Evolutionary conservation across 2,113 vertebrate species (phyloP).

Genomic region (Odontesthes bonariensis): DNA sequence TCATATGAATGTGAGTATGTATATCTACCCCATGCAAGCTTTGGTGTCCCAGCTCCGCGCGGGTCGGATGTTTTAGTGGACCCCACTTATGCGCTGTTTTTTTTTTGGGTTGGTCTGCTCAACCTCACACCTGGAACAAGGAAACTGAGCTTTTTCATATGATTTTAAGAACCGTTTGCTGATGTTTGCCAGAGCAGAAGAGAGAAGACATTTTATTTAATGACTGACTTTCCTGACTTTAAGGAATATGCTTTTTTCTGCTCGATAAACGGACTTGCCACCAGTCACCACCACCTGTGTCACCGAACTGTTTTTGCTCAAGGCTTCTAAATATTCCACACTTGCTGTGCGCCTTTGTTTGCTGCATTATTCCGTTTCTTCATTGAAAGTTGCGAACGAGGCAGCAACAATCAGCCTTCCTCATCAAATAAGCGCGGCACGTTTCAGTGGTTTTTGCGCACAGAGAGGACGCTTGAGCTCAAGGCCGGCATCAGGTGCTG

Average conservation of each 20-base stretch:
- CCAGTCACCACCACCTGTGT: constrained; percentile 16
- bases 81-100: background rate
- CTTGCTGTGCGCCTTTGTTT: background rate
- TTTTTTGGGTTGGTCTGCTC: constrained; percentile 3
- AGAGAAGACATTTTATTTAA: background rate
- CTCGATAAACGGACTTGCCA: constrained; percentile 27
- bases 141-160: constrained; percentile 32
- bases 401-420: constrained; percentile 20
- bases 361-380: background rate
- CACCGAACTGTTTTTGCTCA: background rate
- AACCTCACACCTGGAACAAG: constrained; percentile 52
- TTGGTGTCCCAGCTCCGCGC: background rate
- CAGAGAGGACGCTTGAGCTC: background rate
- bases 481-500: constrained; percentile 19
- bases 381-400: constrained; percentile 38
- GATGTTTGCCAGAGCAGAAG: background rate
- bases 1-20: constrained; percentile 37
- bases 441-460: background rate
- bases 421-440: constrained; percentile 33
- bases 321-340: too few species aligned
- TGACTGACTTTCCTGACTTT: background rate
- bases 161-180: background rate
- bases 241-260: constrained; percentile 46
- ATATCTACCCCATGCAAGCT: constrained; percentile 48
- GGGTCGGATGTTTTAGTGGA: constrained; percentile 2